phyloP scores from a whole-genome alignment of 2,113 vertebrate genomes.

The Syrmaticus mikado region DNA sequence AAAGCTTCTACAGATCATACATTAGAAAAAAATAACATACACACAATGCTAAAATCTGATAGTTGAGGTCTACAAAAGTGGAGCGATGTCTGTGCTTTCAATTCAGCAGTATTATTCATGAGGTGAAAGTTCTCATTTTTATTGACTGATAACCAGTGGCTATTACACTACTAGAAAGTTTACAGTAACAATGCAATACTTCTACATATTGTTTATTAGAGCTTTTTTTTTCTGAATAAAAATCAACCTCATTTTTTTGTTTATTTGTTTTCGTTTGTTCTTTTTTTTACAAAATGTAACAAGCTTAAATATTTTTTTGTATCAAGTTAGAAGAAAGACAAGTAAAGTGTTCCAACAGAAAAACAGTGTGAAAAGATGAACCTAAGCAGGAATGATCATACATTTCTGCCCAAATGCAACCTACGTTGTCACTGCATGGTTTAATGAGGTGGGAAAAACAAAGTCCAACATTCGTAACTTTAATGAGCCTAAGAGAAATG shows the following conservation, averaged over 20 bases:
- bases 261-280: not conserved
- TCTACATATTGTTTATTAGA: slow-evolving; percentile 66
- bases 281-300: slow-evolving; percentile 48
- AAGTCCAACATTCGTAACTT: slow-evolving; percentile 5
- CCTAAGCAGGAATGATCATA: not conserved
- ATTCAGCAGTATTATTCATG: slow-evolving; percentile 66
- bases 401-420: slow-evolving; percentile 3
- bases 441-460: not conserved
- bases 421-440: not conserved
- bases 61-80: slow-evolving; percentile 82
- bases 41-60: slow-evolving; percentile 69
- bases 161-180: slow-evolving; percentile 80
- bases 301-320: slow-evolving; percentile 33
- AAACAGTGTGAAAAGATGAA: not conserved
- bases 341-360: not conserved
- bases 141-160: slow-evolving; percentile 72
- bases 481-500: slow-evolving; percentile 62
- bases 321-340: slow-evolving; percentile 48
- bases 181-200: slow-evolving; percentile 81
- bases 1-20: slow-evolving; percentile 74
- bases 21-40: slow-evolving; percentile 65
- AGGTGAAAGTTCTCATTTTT: slow-evolving; percentile 73
- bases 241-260: slow-evolving; percentile 65
- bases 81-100: slow-evolving; percentile 84
- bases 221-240: slow-evolving; percentile 70